A percentile compares a stretch with the other conserved stretches of the same genome.
phyloP scores from a whole-genome alignment of 2,113 vertebrate species.

The Gymnocephalus cernua region DNA sequence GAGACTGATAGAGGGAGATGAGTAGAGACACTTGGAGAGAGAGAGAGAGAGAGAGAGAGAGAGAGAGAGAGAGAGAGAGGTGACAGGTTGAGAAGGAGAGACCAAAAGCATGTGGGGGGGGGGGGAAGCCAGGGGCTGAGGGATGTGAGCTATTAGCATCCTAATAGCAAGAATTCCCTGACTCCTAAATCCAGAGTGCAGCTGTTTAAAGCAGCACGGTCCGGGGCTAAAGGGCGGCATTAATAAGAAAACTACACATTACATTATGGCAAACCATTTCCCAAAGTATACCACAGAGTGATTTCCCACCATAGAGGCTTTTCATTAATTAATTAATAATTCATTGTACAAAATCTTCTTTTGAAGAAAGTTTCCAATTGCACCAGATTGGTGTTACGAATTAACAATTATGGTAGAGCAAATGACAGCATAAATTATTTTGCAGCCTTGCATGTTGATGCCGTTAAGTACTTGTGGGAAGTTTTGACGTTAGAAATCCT shows the following conservation, averaged over 20 bases:
- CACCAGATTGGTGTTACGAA: background rate
- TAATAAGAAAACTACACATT: background rate
- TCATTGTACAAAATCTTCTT: background rate
- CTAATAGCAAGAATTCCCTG: constrained; percentile 75
- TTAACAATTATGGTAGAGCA: background rate
- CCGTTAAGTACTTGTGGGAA: background rate
- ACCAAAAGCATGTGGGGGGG: background rate
- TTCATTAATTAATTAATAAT: too few relatives aligned
- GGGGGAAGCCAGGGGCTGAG: constrained; percentile 17
- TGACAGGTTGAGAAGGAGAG: background rate
- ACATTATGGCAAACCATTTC: background rate
- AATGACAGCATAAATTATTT: background rate
- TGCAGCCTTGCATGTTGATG: background rate
- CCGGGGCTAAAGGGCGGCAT: constrained; percentile 29
- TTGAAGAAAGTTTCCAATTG: too few relatives aligned
- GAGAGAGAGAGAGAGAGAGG: background rate
- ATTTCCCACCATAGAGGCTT: background rate
- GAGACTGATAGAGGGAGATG: background rate
- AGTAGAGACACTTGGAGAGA: too few relatives aligned
- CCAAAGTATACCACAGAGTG: background rate
- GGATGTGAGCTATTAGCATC: constrained; percentile 30
- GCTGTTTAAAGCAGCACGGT: constrained; percentile 72
- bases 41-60: background rate
- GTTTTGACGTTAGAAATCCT: background rate
- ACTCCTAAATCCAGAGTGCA: constrained; percentile 77